phyloP scores from a whole-genome alignment of 2,113 vertebrate genomes.

The Coryphaenoides rupestris region DNA sequence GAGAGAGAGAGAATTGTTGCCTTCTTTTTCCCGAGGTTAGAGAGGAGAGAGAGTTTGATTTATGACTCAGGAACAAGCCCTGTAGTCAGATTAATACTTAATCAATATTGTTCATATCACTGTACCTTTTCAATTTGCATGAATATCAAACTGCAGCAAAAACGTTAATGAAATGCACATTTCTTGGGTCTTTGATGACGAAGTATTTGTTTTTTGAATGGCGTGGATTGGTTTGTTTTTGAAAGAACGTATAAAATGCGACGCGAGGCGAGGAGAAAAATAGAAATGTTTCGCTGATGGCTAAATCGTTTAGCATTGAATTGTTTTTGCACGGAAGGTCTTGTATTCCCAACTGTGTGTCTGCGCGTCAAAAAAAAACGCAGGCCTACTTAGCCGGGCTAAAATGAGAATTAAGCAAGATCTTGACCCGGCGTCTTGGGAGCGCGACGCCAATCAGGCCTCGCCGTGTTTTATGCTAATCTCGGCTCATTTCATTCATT shows the following conservation, averaged over 20 bases:
- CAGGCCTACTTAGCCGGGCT: constrained; percentile 21
- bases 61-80: constrained; percentile 11
- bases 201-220: too few species aligned
- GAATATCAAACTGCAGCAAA: too few species aligned
- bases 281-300: too few species aligned
- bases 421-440: constrained; percentile 34
- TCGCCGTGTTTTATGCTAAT: constrained; percentile 56
- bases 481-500: constrained; percentile 65
- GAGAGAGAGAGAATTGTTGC: not conserved
- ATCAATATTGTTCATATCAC: too few species aligned
- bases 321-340: too few species aligned
- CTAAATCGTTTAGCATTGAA: not conserved
- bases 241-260: too few species aligned
- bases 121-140: too few species aligned
- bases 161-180: too few species aligned
- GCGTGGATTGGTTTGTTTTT: too few species aligned
- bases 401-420: constrained; percentile 47
- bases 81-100: constrained; percentile 1
- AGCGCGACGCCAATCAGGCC: constrained; percentile 41
- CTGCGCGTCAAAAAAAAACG: constrained; percentile 28
- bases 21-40: not conserved
- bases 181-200: too few species aligned
- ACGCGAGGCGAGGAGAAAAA: too few species aligned
- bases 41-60: constrained; percentile 3
- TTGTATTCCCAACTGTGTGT: not conserved